Percentiles rank a stretch among this genome's conserved stretches.
phyloP scores from a whole-genome alignment of 2,797 vertebrate genomes.

The Selene dorsalis region DNA sequence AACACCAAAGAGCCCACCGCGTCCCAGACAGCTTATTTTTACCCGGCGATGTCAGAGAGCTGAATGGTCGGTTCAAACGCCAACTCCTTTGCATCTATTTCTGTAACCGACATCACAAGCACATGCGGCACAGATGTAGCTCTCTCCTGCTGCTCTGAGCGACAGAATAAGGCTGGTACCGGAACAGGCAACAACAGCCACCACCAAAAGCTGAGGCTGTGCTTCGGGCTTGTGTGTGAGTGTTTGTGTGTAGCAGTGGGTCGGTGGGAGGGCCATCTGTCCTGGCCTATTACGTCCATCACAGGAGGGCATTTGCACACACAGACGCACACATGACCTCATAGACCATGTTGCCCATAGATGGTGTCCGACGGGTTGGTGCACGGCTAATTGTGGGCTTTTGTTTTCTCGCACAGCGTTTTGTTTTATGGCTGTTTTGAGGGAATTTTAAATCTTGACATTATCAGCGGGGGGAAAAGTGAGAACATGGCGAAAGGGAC shows the following conservation, averaged over 20 bases:
- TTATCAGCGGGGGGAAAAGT: slow-evolving; percentile 42
- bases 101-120: slow-evolving; percentile 67
- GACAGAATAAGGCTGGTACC: slow-evolving; percentile 80
- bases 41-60: slow-evolving; percentile 60
- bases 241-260: slow-evolving; percentile 33
- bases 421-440: slow-evolving; percentile 50
- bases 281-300: slow-evolving; percentile 72
- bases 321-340: slow-evolving; percentile 16
- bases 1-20: slow-evolving; percentile 46
- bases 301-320: slow-evolving; percentile 58
- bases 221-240: slow-evolving; percentile 55
- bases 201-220: slow-evolving; percentile 57
- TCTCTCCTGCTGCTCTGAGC: slow-evolving; percentile 75
- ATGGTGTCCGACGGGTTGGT: slow-evolving; percentile 25
- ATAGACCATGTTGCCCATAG: slow-evolving; percentile 18
- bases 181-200: slow-evolving; percentile 68
- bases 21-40: slow-evolving; percentile 62
- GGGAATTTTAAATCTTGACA: slow-evolving; percentile 52
- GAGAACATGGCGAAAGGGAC: slow-evolving; percentile 26
- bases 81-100: slow-evolving; percentile 72
- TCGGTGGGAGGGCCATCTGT: slow-evolving; percentile 74
- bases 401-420: slow-evolving; percentile 15
- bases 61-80: slow-evolving; percentile 71
- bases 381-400: slow-evolving; percentile 20
- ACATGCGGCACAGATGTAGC: slow-evolving; percentile 68